Conservation (phyloP, 1,140 invertebrate genomes). For the Drosophila trapezifrons region DNA sequence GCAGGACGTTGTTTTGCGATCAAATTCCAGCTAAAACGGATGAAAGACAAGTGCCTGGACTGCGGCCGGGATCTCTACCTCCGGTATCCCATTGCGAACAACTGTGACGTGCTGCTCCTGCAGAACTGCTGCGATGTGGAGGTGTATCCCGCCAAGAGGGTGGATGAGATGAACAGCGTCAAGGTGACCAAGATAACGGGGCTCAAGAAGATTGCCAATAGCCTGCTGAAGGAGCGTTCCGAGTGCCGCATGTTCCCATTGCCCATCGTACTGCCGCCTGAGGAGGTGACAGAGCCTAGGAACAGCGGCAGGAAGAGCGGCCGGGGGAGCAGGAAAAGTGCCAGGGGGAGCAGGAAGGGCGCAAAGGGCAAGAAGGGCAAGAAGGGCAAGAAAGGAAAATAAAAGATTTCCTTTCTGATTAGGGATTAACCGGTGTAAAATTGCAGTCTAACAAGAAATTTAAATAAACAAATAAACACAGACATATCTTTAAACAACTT, state of each 20-base stretch:
- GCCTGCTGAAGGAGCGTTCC: slow-evolving; percentile 34
- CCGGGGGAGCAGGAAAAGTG: slow-evolving; percentile 9
- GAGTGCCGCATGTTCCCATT: slow-evolving; percentile 25
- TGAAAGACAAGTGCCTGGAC: slow-evolving; percentile 39
- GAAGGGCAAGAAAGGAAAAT: background rate
- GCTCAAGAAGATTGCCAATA: slow-evolving; percentile 34
- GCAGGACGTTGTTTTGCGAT: slow-evolving; percentile 57
- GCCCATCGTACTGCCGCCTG: background rate
- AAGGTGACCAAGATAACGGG: slow-evolving; percentile 48
- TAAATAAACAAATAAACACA: too few relatives aligned
- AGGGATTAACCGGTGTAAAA: background rate
- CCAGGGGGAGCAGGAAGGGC: slow-evolving; percentile 11
- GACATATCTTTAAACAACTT: too few relatives aligned
- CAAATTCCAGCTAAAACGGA: slow-evolving; percentile 52
- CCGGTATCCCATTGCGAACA: slow-evolving; percentile 50
- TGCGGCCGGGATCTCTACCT: slow-evolving; percentile 39
- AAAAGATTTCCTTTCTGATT: background rate
- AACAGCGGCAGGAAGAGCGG: background rate
- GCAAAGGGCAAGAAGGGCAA: slow-evolving; percentile 5
- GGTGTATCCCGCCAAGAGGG: slow-evolving; percentile 45
- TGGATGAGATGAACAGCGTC: slow-evolving; percentile 64
- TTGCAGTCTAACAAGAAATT: background rate
- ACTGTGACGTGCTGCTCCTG: slow-evolving; percentile 48
- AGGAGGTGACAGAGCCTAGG: background rate
- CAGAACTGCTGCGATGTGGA: slow-evolving; percentile 56